Percentiles rank a stretch among this genome's conserved stretches.
phyloP scores from a whole-genome alignment of 2,888 invertebrate genomes.

The Drosophila kanekoi region DNA sequence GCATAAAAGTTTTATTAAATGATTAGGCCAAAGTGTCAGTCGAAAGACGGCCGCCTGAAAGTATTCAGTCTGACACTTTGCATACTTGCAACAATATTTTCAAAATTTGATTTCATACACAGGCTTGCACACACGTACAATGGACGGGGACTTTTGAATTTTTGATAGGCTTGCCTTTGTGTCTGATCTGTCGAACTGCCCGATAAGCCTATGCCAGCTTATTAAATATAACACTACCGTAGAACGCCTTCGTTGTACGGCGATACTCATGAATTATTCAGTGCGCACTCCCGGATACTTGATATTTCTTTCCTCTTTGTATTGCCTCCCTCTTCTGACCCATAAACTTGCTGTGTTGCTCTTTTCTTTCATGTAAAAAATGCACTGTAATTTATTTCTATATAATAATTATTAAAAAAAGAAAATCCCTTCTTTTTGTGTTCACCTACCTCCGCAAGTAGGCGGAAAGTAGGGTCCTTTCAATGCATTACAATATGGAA shows the following conservation, averaged over 20 bases:
- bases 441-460: slow-evolving; percentile 16
- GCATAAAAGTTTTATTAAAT: slow-evolving; percentile 79
- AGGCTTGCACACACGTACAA: slow-evolving; percentile 5
- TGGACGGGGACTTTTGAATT: slow-evolving; percentile 66
- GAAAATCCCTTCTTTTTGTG: slow-evolving; percentile 9
- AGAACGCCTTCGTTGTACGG: slow-evolving; percentile 30
- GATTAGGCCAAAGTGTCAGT: slow-evolving; percentile 63
- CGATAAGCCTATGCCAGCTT: slow-evolving; percentile 39
- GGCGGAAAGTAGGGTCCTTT: slow-evolving; percentile 25
- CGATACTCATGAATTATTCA: slow-evolving; percentile 74
- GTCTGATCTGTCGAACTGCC: slow-evolving; percentile 42
- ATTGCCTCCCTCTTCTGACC: slow-evolving; percentile 11
- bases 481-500: slow-evolving; percentile 64
- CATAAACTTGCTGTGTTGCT: slow-evolving; percentile 28
- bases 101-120: slow-evolving; percentile 43
- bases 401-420: slow-evolving; percentile 55
- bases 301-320: slow-evolving; percentile 57
- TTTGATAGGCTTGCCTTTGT: slow-evolving; percentile 67
- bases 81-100: slow-evolving; percentile 58
- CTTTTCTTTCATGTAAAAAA: slow-evolving; percentile 71
- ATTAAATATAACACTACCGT: slow-evolving; percentile 67
- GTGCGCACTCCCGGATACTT: slow-evolving; percentile 63
- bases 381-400: slow-evolving; percentile 77
- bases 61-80: slow-evolving; percentile 9
- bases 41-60: slow-evolving; percentile 32